Evolutionary conservation across 2,113 vertebrate genomes (phyloP).

Genomic region (Thomomys bottae): DNA sequence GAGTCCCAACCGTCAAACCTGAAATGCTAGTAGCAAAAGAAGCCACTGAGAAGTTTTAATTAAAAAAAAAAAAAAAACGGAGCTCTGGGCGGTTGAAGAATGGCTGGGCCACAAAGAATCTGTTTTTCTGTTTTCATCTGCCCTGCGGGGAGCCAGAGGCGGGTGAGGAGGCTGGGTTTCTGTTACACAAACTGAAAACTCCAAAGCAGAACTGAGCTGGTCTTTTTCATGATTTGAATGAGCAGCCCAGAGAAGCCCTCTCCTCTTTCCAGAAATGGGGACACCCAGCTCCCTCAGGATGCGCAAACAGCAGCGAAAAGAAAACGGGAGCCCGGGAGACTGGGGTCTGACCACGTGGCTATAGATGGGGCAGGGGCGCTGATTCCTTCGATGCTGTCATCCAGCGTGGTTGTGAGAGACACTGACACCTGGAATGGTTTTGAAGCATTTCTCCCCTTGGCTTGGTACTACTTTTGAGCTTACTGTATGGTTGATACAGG

Average conservation of each 20-base stretch:
- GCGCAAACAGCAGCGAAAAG: conserved; percentile 39
- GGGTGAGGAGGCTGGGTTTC: conserved; percentile 60
- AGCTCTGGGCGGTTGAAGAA: conserved; percentile 36
- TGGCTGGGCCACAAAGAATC: conserved; percentile 3
- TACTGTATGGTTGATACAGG: not conserved
- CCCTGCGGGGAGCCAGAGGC: not conserved
- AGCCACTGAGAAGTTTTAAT: conserved; percentile 37
- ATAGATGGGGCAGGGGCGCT: not conserved
- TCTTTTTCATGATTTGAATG: conserved; percentile 75
- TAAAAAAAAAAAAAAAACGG: no score
- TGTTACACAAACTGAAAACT: conserved; percentile 79
- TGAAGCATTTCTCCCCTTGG: not conserved
- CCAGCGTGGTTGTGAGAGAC: not conserved
- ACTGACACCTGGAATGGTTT: not conserved
- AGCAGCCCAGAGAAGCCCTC: not conserved
- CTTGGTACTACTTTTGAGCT: not conserved
- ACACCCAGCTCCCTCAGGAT: not conserved
- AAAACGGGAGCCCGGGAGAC: not conserved
- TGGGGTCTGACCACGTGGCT: not conserved
- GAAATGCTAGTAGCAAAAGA: not conserved
- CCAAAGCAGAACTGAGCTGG: not conserved
- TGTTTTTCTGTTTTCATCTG: conserved; percentile 34
- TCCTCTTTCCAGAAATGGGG: conserved; percentile 29
- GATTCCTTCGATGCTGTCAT: not conserved
- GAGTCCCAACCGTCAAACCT: not conserved